These are phyloP conservation scores for Orchesella cincta DNA, from an alignment of 1,140 invertebrate genomes.

Conservation along the genomic window DNA sequence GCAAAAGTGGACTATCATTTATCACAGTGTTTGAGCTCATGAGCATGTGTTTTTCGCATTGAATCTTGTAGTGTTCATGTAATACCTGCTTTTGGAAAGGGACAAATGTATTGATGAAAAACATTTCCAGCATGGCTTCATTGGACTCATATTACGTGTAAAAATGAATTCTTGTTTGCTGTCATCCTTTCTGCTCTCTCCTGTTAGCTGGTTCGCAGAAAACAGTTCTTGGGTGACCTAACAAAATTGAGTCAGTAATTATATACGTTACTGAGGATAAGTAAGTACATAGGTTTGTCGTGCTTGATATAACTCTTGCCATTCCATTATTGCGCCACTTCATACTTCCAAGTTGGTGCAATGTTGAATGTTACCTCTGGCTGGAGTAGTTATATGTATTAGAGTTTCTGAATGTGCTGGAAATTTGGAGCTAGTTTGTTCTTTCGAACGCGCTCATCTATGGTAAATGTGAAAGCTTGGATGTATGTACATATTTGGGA, in stretches of 20 bases:
- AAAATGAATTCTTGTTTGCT: not conserved
- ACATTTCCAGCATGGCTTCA: not conserved
- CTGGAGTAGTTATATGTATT: not conserved
- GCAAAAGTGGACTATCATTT: no score
- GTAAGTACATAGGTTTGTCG: not conserved
- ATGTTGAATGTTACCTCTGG: no score
- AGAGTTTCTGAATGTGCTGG: not conserved
- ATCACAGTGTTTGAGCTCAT: no score
- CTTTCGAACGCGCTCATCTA: no score
- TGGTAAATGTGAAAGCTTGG: not conserved
- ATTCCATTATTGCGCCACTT: not conserved
- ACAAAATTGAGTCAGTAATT: not conserved
- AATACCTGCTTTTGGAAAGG: no score
- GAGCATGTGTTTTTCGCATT: no score
- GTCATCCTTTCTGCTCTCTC: not conserved
- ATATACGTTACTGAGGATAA: not conserved
- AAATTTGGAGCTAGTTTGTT: not conserved
- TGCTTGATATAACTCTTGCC: not conserved
- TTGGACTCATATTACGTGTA: no score
- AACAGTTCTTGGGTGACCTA: not conserved
- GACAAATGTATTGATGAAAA: not conserved
- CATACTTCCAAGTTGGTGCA: not conserved
- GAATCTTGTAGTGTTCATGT: not conserved
- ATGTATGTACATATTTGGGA: not conserved
- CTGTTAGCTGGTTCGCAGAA: not conserved